Evolutionary conservation across 2,797 vertebrate species (phyloP).

Genomic region (Eulemur coronatus): DNA sequence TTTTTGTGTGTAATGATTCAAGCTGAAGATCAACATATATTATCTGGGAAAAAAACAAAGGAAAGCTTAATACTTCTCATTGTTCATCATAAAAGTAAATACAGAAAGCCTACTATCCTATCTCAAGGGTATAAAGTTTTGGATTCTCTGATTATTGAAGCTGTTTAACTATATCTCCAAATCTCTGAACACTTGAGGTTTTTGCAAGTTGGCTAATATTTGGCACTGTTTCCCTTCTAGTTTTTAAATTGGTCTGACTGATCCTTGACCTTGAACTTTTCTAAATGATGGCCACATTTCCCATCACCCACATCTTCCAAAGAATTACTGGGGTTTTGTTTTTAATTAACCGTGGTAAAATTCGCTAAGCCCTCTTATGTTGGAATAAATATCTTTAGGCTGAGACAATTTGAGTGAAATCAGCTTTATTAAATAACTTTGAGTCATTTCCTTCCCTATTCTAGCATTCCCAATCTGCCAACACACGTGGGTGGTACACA

Average conservation of each 20-base stretch:
- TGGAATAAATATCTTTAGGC: constrained; percentile 39
- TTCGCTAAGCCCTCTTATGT: constrained; percentile 23
- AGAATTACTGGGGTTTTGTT: background rate
- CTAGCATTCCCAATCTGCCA: constrained; percentile 1
- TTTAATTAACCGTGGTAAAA: constrained; percentile 1
- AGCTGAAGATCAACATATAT: background rate
- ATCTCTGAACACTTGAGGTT: background rate
- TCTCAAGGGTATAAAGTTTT: background rate
- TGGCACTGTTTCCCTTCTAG: background rate
- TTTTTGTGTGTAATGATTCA: background rate
- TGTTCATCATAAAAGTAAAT: background rate
- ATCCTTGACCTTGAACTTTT: background rate
- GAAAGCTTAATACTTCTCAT: background rate
- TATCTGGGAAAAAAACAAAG: background rate
- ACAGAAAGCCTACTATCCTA: background rate
- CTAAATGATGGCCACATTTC: background rate
- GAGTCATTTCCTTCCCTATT: constrained; percentile 53
- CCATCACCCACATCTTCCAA: background rate
- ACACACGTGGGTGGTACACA: background rate
- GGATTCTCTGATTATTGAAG: background rate
- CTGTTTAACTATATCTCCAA: background rate
- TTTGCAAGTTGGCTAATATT: constrained; percentile 4
- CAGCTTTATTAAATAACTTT: constrained; percentile 46
- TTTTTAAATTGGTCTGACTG: background rate
- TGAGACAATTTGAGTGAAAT: constrained; percentile 31